Base-by-base conservation (phyloP, 2,888 invertebrate species). In the Nectonema munidae region DNA sequence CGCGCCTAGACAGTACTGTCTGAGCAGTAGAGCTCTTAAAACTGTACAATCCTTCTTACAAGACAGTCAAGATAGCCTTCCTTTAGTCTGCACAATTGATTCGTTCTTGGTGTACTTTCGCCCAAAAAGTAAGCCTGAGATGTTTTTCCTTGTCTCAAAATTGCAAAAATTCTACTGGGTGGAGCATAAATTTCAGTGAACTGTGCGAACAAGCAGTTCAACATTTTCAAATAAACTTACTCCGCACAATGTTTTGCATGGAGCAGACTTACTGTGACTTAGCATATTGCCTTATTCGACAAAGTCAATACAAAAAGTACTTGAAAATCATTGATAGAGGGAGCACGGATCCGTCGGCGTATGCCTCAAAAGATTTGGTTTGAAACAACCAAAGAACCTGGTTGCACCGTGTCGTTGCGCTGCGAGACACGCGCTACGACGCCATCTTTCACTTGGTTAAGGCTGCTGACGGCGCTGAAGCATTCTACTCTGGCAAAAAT, bases 111-210 rank as follows among this genome's bases (percentile, higher is more conserved):
- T n/a, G n/a, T n/a, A n/a, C n/a, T n/a, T n/a, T n/a, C n/a, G n/a
- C n/a, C n/a, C n/a, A n/a, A n/a, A n/a, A n/a, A n/a, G n/a, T n/a
- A n/a, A n/a, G n/a, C n/a, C n/a, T n/a, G n/a, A n/a, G n/a, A n/a
- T n/a, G 83, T 86, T 59, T 89, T 77, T 68, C 74, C 86, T 59
- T 83, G 86, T 59, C 89, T 89, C 62, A 89, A 95, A 68, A 77
- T 86, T 60, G 86, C 89, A 57, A 77, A 76, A 56, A 74, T 83
- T 57, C 69, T 86, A 53, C 69, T 83, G 62, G 83, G 83, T 64
- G 86, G 83, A 52, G 89, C 47, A 69, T 89, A 57, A 81, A 81
- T 61, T 89, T 86, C 64, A 68, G 68, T 52, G 86, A 89, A 59
- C 68, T 95, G 54, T 69, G 66, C 49, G 69, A 68, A 44, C 69